Conservation (phyloP, 2,888 invertebrate species). For the Tigriopus californicus region DNA sequence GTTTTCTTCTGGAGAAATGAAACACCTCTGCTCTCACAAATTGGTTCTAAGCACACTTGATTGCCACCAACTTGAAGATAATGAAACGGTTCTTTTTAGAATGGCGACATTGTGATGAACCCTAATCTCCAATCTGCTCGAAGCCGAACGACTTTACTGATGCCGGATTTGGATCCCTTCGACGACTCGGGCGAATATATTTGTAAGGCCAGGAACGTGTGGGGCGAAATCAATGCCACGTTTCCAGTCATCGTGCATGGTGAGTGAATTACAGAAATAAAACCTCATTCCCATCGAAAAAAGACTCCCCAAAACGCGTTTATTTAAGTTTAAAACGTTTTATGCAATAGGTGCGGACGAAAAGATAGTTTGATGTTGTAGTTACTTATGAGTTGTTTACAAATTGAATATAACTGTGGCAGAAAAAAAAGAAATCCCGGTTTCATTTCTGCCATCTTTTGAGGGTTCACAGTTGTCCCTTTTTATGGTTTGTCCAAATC, state of each 20-base stretch:
- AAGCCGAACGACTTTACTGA: neutral
- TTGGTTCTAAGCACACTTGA: too few relatives aligned
- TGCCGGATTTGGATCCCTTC: neutral
- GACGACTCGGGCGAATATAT: neutral
- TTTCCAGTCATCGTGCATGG: conserved; percentile 7
- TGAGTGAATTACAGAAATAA: neutral
- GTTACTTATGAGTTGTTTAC: too few relatives aligned
- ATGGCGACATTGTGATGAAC: conserved; percentile 5
- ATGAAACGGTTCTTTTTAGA: neutral
- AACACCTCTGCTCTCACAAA: too few relatives aligned
- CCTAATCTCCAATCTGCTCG: neutral
- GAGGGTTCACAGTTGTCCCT: neutral
- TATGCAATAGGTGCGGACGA: neutral
- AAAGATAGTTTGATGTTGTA: too few relatives aligned
- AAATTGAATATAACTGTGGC: too few relatives aligned
- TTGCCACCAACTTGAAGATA: too few relatives aligned
- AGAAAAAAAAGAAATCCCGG: neutral
- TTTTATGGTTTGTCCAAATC: neutral
- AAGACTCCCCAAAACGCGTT: neutral
- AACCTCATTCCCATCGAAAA: too few relatives aligned
- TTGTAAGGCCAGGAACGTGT: conserved; percentile 3
- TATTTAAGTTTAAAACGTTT: neutral
- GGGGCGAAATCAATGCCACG: conserved; percentile 9
- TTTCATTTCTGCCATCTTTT: neutral
- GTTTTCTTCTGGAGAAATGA: too few relatives aligned